Evolutionary conservation across 2,888 invertebrate species (phyloP).

Genomic region (Hydrotaea cyrtoneurina): DNA sequence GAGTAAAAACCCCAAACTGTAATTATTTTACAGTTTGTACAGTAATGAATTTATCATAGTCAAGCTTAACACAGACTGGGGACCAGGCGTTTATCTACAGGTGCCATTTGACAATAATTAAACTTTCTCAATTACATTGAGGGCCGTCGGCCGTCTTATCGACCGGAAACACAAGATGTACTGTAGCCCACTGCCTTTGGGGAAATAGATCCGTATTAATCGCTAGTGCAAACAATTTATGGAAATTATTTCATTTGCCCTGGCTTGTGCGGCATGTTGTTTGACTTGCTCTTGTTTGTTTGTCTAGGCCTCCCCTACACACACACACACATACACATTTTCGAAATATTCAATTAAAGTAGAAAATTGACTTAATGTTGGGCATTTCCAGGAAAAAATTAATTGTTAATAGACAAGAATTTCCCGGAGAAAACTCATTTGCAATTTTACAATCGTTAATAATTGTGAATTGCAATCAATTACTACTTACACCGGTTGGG

Average conservation of each 20-base stretch:
- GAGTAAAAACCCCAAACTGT: too few relatives aligned
- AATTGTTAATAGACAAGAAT: conserved; percentile 19
- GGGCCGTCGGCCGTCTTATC: background rate
- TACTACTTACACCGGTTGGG: conserved; percentile 20
- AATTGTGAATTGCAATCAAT: conserved; percentile 49
- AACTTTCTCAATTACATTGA: too few relatives aligned
- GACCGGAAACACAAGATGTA: background rate
- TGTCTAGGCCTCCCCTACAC: too few relatives aligned
- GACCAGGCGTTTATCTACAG: too few relatives aligned
- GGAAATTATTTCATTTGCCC: background rate
- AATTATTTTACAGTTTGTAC: too few relatives aligned
- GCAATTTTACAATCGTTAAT: conserved; percentile 36
- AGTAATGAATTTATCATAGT: too few relatives aligned
- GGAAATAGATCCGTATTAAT: background rate
- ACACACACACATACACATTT: too few relatives aligned
- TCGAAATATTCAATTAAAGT: background rate
- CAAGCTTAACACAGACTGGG: too few relatives aligned
- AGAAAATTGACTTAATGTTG: background rate
- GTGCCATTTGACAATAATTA: too few relatives aligned
- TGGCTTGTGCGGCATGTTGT: too few relatives aligned
- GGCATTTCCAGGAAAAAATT: background rate
- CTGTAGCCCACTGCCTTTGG: background rate
- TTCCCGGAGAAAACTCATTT: conserved; percentile 25
- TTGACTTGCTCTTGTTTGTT: too few relatives aligned
- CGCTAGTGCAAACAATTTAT: background rate